Base-by-base conservation (phyloP, 2,888 invertebrate species). In the Mesoligia furuncula region DNA sequence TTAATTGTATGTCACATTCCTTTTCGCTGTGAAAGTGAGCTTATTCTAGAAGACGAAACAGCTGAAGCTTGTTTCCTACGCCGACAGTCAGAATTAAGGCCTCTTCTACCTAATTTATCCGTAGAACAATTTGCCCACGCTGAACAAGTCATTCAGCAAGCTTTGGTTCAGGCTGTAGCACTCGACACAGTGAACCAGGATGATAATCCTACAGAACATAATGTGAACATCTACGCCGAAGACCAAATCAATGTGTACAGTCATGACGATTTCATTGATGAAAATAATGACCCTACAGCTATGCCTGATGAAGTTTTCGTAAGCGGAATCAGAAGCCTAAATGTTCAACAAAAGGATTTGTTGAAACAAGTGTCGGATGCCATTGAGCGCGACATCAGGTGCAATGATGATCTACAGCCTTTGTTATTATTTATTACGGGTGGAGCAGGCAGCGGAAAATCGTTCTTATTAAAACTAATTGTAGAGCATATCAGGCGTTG, bases 221-320 rank as follows among this genome's bases (percentile, higher is more conserved):
- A 20, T 62, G 20, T 62, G 8, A 36, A 64, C 9, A 64, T 62
- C 7, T 42, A 66, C n/a, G 66, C 66, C 3, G 45, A 66, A 9
- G 66, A 66, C 5, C 42, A 66, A 66, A 66, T 66, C 15, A 27
- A 66, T 66, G 42, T 66, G 42, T 15, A 45, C 27, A 45, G 45
- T 27, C 13, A 66, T 27, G 24, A 66, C 6, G 45, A 66, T 45
- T 42, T 45, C 8, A 45, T 45, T 11, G 59, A 61, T 39, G 39
- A 39, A 15, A 27, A 66, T 27, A 42, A 66, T 66, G 27, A 66
- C 27, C 62, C 42, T 45, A 45, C 45, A 2, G 45, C 45, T 27
- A 66, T 66, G 45, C 66, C 66, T 24, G 66, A 45, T 66, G 42
- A 45, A 45, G 42, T 45, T 66, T 66, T 66, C 27, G 7, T 45